phyloP scores from a whole-genome alignment of 2,113 vertebrate species.

The Porphyrio hochstetteri region DNA sequence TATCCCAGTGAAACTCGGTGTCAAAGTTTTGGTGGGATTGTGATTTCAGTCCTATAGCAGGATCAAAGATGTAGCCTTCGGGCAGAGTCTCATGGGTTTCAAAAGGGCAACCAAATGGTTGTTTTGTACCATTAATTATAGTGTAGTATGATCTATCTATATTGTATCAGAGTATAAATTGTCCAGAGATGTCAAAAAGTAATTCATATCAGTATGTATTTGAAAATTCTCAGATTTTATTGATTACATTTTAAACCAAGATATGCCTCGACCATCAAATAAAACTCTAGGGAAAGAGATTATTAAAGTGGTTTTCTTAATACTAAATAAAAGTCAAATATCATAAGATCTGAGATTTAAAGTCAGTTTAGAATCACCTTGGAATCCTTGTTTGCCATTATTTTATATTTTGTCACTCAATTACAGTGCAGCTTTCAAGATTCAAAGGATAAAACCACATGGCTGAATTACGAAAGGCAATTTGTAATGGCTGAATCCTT shows the following conservation, averaged over 20 bases:
- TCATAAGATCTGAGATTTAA: slow-evolving; percentile 6
- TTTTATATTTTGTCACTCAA: slow-evolving; percentile 45
- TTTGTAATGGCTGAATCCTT: slow-evolving; percentile 85
- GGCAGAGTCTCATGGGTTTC: background rate
- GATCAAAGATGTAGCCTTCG: background rate
- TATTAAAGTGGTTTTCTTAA: background rate
- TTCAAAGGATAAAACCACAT: slow-evolving; percentile 26
- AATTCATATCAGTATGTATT: background rate
- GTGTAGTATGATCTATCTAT: background rate
- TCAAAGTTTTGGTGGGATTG: background rate
- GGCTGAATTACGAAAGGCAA: slow-evolving; percentile 69
- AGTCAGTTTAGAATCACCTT: slow-evolving; percentile 37
- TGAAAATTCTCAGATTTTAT: background rate
- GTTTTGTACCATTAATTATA: background rate
- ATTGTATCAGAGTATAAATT: background rate
- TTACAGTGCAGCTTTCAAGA: slow-evolving; percentile 66
- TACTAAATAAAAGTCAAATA: slow-evolving; percentile 3
- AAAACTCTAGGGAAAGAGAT: slow-evolving; percentile 2
- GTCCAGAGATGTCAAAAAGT: background rate
- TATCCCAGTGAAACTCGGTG: background rate
- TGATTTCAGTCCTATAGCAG: background rate
- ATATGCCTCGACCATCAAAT: slow-evolving; percentile 67
- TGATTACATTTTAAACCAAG: slow-evolving; percentile 53
- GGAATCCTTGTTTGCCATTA: slow-evolving; percentile 51
- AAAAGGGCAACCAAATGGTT: background rate